phyloP scores from a whole-genome alignment of 53 echinoderm and acorn worm genomes.

The Patiria pectinifera region DNA sequence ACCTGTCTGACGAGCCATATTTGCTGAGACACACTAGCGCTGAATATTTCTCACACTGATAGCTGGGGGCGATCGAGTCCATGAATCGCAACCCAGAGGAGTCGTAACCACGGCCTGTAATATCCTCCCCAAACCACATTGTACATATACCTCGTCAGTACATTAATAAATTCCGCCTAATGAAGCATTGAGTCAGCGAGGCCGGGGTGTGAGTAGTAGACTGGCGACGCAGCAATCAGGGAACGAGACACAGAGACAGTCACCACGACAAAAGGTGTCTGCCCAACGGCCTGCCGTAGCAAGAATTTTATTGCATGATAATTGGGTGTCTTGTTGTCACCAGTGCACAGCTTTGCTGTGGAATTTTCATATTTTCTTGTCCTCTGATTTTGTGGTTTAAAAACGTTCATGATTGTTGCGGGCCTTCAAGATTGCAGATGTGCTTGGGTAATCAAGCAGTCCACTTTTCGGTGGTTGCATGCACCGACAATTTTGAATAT shows the following conservation, averaged over 20 bases:
- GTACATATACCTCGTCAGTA: not conserved
- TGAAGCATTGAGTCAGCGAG: slow-evolving; percentile 42
- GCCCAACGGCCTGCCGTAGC: not conserved
- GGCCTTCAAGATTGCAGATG: not conserved
- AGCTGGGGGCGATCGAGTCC: not conserved
- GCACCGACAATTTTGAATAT: not conserved
- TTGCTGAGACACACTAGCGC: too few species aligned
- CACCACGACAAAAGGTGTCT: not conserved
- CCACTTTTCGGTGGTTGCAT: not conserved
- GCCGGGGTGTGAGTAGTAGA: not conserved
- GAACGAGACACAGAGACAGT: not conserved
- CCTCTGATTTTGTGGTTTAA: not conserved
- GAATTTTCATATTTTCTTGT: too few species aligned
- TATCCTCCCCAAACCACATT: not conserved
- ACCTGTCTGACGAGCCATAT: too few species aligned
- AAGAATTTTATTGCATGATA: not conserved
- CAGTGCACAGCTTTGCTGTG: not conserved
- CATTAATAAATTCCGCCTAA: slow-evolving; percentile 44
- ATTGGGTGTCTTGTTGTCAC: not conserved
- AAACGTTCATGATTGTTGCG: not conserved
- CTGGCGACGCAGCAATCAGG: not conserved
- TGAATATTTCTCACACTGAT: too few species aligned
- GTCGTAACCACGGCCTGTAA: not conserved
- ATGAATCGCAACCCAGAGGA: not conserved
- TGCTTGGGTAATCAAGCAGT: not conserved